These are phyloP conservation scores for Melieria picta DNA, from an alignment of 2,888 invertebrate genomes.

Conservation along the genomic window DNA sequence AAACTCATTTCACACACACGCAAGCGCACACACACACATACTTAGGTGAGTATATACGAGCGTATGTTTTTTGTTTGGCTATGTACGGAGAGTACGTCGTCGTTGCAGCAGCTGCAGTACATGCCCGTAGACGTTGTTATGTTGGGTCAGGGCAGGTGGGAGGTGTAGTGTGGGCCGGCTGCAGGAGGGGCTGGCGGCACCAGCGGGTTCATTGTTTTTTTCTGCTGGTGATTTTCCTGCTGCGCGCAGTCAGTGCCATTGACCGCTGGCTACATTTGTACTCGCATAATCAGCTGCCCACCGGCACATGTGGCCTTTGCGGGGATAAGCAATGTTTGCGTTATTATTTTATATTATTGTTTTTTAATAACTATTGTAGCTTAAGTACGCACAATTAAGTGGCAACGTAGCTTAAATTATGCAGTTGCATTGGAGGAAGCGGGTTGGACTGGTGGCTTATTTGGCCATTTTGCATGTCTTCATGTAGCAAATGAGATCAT, in stretches of 20 bases:
- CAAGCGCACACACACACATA: conserved; percentile 20
- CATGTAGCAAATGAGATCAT: no score
- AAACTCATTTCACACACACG: conserved; percentile 19
- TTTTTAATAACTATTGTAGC: no score
- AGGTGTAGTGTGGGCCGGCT: neutral
- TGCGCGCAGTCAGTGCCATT: conserved; percentile 18
- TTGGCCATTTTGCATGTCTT: no score
- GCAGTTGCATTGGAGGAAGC: no score
- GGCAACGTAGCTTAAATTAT: no score
- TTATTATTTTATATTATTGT: no score
- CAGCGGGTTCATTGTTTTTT: conserved; percentile 12
- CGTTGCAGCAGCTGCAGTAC: neutral
- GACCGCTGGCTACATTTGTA: conserved; percentile 9
- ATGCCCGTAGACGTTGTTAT: neutral
- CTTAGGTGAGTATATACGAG: conserved; percentile 25
- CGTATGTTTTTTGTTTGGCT: neutral
- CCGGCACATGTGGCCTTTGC: neutral
- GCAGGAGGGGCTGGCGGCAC: neutral
- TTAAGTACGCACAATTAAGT: no score
- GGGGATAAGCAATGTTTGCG: no score
- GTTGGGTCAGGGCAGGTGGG: neutral
- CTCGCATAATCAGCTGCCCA: neutral
- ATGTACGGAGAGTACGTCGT: conserved; percentile 3
- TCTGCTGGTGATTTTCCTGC: conserved; percentile 2
- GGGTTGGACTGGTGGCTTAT: no score